Percentiles rank a stretch among this genome's conserved stretches.
These are phyloP conservation scores for Acleris holmiana DNA, from an alignment of 2,888 invertebrate genomes.

Conservation along the genomic window DNA sequence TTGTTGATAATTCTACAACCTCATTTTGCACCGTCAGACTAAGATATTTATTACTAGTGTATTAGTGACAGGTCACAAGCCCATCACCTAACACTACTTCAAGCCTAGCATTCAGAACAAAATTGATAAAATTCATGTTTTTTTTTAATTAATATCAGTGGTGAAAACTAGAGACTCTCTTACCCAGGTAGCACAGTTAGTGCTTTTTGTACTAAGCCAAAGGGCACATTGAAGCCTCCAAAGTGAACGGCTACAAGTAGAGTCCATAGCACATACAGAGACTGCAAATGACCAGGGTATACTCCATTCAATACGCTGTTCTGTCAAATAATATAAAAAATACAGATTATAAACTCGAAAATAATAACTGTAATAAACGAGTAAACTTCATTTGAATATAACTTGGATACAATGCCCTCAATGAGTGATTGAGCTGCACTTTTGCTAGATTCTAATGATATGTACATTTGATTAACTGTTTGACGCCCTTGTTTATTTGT, in stretches of 20 bases:
- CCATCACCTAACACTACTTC: no score
- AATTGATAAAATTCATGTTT: no score
- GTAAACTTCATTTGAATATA: background rate
- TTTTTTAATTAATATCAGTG: no score
- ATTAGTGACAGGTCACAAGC: no score
- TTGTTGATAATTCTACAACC: no score
- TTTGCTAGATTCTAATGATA: constrained; percentile 31
- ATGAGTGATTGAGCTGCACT: constrained; percentile 12
- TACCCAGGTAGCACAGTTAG: constrained; percentile 90
- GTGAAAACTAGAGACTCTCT: constrained; percentile 51
- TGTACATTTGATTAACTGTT: constrained; percentile 34
- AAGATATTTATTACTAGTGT: no score
- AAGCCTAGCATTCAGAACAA: no score
- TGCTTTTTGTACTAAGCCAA: constrained; percentile 91
- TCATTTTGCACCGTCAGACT: no score
- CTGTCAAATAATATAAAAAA: constrained; percentile 84
- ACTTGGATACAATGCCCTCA: constrained; percentile 8
- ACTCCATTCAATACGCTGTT: constrained; percentile 98
- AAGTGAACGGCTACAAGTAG: constrained; percentile 92
- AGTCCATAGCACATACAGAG: constrained; percentile 92
- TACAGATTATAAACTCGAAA: background rate
- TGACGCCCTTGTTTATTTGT: constrained; percentile 26
- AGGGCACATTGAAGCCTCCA: constrained; percentile 91
- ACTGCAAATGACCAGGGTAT: constrained; percentile 97
- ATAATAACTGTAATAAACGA: background rate